Evolutionary conservation across 1,140 invertebrate genomes (phyloP).

Genomic region (Myzus persicae): DNA sequence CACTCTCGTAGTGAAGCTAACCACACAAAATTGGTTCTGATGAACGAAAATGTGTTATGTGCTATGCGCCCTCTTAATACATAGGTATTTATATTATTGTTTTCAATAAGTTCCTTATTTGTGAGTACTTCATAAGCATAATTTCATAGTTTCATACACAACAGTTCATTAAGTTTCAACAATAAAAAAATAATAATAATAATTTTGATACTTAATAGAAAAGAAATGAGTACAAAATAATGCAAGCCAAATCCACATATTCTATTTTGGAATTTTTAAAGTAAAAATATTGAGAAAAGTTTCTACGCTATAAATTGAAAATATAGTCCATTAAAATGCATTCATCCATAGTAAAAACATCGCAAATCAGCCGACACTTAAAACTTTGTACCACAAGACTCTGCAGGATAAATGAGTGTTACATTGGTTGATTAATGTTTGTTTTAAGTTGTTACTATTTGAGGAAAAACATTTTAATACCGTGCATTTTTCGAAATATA

Average conservation of each 20-base stretch:
- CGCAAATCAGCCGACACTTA: background rate
- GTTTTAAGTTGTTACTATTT: background rate
- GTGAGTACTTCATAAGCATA: background rate
- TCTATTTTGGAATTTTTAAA: background rate
- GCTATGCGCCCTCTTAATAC: no score
- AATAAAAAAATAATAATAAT: background rate
- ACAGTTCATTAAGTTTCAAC: background rate
- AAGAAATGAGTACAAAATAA: background rate
- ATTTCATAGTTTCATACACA: background rate
- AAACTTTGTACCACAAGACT: background rate
- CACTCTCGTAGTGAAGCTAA: background rate
- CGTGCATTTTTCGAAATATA: background rate
- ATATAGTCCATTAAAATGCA: background rate
- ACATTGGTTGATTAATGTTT: background rate
- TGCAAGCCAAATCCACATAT: background rate
- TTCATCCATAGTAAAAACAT: background rate
- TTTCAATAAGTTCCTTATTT: background rate
- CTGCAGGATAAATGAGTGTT: background rate
- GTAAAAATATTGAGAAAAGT: background rate
- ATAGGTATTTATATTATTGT: no score
- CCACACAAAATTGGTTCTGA: background rate
- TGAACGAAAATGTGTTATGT: background rate
- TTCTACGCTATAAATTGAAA: background rate
- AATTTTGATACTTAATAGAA: background rate
- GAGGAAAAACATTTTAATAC: background rate